Base-by-base conservation (phyloP, 2,888 invertebrate species). In the Elgonia sp. region DNA sequence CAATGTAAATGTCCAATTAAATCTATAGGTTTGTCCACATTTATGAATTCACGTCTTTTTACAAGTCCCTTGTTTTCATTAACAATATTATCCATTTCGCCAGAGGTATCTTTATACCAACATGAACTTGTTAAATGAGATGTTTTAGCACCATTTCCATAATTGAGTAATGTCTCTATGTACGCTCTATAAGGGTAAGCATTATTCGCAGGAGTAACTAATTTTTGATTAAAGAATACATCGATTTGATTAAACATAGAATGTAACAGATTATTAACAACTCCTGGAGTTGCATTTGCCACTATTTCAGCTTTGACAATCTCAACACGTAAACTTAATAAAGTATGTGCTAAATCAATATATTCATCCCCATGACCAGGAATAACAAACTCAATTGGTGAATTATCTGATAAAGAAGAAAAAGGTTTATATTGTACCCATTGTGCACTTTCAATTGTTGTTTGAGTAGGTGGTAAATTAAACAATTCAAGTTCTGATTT, bases 161-260 rank as follows among this genome's bases (percentile, higher is more conserved):
- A 91, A 87, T 90, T 91, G 2, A 91, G 63, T 9, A 91, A 65
- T n/a, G 88, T 90, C 82, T 91, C 91, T 20, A 92, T 90, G 20
- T 91, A 92, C 0, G 91, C 89, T 20, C 91, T 70, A 80, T 92
- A 92, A 0, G 91, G 82, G 37, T 91, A 92, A 7, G 90, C 89
- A 63, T 91, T 91, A 62, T 90, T 91, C 16, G 89, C 83, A 0
- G 91, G 89, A 0, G 90, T 91, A 16, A 92, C 87, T 8, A 91
- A 57, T 84, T 92, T 92, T 70, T 91, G 89, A 79, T 92, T 92
- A 18, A 92, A 86, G 73, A 88, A 90, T 40, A 92, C 82, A 73
- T 92, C 90, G 0, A 91, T 85, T 76, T 92, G 91, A 63, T 88
- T 89, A 63, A 92, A 92, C 7, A 91, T 9, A 3, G 81, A 81